Percentiles rank a stretch among this genome's conserved stretches.
phyloP scores from a whole-genome alignment of 2,113 vertebrate genomes.

The Mus musculus region DNA sequence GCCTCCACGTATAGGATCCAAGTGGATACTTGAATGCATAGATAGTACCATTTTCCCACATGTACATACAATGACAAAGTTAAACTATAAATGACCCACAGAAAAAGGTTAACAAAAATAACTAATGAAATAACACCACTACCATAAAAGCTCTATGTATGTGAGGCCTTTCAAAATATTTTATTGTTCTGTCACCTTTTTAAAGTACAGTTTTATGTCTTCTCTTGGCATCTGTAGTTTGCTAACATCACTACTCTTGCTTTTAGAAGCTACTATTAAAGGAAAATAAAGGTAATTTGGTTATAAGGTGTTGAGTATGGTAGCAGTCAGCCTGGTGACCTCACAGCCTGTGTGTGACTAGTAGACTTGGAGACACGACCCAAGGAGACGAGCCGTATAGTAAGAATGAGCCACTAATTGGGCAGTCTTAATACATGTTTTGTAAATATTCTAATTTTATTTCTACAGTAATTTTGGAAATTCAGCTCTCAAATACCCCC shows the following conservation, averaged over 20 bases:
- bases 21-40: background rate
- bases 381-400: background rate
- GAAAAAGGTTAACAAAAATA: background rate
- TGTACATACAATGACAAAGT: background rate
- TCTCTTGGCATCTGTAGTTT: background rate
- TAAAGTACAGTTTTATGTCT: background rate
- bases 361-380: background rate
- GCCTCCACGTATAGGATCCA: background rate
- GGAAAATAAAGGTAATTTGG: background rate
- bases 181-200: background rate
- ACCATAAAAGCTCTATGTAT: background rate
- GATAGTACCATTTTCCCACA: background rate
- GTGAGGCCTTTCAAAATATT: background rate
- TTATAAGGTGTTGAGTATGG: background rate
- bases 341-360: background rate
- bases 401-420: background rate
- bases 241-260: background rate
- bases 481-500: background rate
- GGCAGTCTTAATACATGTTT: background rate
- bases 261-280: background rate
- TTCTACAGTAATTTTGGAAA: slow-evolving; percentile 32
- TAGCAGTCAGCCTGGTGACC: background rate
- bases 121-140: background rate
- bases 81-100: background rate
- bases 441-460: slow-evolving; percentile 36